A percentile compares a stretch with the other conserved stretches of the same genome.
These are phyloP conservation scores for Tipula confusa DNA, from an alignment of 2,888 invertebrate species.

Conservation along the genomic window DNA sequence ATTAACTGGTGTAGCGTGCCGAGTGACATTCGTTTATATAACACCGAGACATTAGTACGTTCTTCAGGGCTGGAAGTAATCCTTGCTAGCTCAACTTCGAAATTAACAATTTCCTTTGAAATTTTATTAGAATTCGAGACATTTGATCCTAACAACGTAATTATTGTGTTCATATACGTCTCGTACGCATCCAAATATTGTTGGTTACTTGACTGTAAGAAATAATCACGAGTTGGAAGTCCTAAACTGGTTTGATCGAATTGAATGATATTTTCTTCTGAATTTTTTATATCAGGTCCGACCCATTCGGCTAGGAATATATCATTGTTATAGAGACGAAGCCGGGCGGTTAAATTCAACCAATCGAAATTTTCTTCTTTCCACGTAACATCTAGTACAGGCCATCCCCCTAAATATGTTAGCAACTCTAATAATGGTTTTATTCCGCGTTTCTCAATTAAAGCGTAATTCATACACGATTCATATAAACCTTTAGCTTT, in stretches of 20 bases:
- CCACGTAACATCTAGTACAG: slow-evolving; percentile 68
- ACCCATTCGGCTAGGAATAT: slow-evolving; percentile 83
- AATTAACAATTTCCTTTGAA: slow-evolving; percentile 68
- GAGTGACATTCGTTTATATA: slow-evolving; percentile 75
- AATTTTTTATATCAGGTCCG: slow-evolving; percentile 90
- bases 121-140: slow-evolving; percentile 58
- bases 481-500: slow-evolving; percentile 81
- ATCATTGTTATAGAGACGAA: slow-evolving; percentile 78
- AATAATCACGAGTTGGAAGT: slow-evolving; percentile 71
- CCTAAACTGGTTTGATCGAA: slow-evolving; percentile 85
- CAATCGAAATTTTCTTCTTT: slow-evolving; percentile 62
- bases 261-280: slow-evolving; percentile 82
- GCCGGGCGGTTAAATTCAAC: slow-evolving; percentile 66
- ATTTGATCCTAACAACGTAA: slow-evolving; percentile 67
- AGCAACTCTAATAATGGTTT: slow-evolving; percentile 66
- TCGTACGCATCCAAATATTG: slow-evolving; percentile 75
- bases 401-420: slow-evolving; percentile 82
- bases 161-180: slow-evolving; percentile 68
- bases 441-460: slow-evolving; percentile 66
- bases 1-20: slow-evolving; percentile 61
- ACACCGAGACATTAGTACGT: slow-evolving; percentile 74
- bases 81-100: slow-evolving; percentile 67
- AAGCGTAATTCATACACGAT: slow-evolving; percentile 79
- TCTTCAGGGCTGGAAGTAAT: slow-evolving; percentile 76
- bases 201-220: slow-evolving; percentile 62